Evolutionary conservation across 2,888 invertebrate genomes (phyloP), one percentile per base, ranked within the genome.

Genomic region (Chironomus tentans): DNA sequence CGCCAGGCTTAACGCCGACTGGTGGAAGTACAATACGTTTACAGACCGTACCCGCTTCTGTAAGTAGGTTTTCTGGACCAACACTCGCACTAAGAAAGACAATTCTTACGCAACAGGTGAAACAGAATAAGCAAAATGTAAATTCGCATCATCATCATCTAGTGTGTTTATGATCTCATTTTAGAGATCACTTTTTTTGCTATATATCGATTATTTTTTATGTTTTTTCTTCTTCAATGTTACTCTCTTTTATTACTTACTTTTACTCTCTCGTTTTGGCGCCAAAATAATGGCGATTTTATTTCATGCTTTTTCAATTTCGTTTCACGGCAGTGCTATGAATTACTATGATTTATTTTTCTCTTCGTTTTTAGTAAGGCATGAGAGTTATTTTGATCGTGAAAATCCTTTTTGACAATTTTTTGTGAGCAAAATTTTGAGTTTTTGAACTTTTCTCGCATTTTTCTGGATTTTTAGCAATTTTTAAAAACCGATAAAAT

Each of bases 1-100:
- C 86, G 78, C 81, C 81, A 77, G 83, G 82, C 77, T 82, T 78
- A 68, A 72, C 83, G 68, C 85, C 85, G 80, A 84, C 82, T 10
- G 80, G 81, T 79, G 82, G 82, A 80, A 86, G 87, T 82, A 89
- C 92, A 82, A 91, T 93, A 85, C 90, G 94, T 83, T 89, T 94
- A 85, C 93, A 94, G 86, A 91, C 94, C 82, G 91, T 94, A 85
- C 91, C 92, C 85, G 89, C 92, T 86, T 92, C 93, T 90, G 65
- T 65, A 65, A 65, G 65, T 91, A 90, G 90, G 89, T 89, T 88
- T 86, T 86, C 86, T 83, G 86, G 87, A 81, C 86, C 65, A 65
- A 85, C 86, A 82, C 86, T 87, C 85, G 85, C 87, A 83, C 85
- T 87, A 82, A 86, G 87, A 86, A 87, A 87, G 86, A 85, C 85